Conservation (phyloP, 2,113 vertebrate genomes). For the Sisor rabdophorus region DNA sequence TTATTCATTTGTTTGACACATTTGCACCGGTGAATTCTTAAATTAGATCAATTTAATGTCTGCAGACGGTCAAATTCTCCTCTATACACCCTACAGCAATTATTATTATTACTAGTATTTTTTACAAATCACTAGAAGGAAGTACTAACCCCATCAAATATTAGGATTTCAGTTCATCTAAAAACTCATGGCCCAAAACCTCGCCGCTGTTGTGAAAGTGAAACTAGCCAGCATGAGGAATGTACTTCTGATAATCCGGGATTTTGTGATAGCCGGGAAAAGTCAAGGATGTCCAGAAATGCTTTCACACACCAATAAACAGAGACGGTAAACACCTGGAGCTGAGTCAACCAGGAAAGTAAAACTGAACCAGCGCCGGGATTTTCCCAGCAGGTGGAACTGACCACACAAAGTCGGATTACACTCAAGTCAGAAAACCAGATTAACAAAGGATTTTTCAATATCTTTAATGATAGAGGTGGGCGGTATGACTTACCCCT, state of each 20-base stretch:
- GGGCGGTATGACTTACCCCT: no score
- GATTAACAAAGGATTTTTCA: not conserved
- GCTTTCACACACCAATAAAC: not conserved
- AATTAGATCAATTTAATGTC: no score
- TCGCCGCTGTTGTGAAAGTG: conserved; percentile 38
- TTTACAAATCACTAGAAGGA: no score
- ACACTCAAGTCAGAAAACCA: not conserved
- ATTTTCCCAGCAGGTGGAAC: conserved; percentile 13
- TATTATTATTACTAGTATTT: no score
- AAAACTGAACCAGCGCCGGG: not conserved
- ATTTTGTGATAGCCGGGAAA: not conserved
- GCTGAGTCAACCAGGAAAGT: not conserved
- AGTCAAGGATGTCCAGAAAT: not conserved
- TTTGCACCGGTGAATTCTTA: no score
- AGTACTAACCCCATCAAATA: no score
- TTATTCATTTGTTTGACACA: not conserved
- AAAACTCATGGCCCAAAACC: not conserved
- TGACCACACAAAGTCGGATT: not conserved
- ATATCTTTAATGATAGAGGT: not conserved
- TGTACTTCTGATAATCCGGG: conserved; percentile 30
- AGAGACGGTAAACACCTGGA: not conserved
- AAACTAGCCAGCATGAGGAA: conserved; percentile 34
- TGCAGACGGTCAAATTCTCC: no score
- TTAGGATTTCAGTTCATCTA: no score
- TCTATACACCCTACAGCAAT: no score